phyloP scores from a whole-genome alignment of 2,888 invertebrate species.

The Drosophila colorata region DNA sequence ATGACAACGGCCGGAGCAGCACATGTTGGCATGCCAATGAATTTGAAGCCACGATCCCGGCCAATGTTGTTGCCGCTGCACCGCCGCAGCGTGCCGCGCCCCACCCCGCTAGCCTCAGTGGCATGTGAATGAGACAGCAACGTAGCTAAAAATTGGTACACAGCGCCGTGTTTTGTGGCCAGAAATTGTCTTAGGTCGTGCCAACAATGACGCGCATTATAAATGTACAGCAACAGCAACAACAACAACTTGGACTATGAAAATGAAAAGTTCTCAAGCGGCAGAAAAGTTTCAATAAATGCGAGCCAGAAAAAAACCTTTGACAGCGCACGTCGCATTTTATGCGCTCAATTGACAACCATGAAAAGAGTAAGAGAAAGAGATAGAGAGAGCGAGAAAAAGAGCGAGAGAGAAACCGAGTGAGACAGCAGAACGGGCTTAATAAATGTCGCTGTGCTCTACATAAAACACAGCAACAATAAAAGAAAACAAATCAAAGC shows the following conservation, averaged over 20 bases:
- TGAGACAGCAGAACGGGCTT: constrained; percentile 15
- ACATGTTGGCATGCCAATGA: constrained; percentile 71
- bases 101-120: constrained; percentile 55
- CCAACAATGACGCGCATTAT: constrained; percentile 71
- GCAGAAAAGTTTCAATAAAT: constrained; percentile 46
- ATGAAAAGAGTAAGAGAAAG: neutral
- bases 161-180: constrained; percentile 45
- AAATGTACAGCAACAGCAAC: constrained; percentile 46
- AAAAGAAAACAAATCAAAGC: constrained; percentile 28
- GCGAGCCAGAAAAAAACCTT: constrained; percentile 42
- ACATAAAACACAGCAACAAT: constrained; percentile 43
- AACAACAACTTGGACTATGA: constrained; percentile 55
- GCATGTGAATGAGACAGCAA: constrained; percentile 76
- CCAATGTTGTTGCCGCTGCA: constrained; percentile 18
- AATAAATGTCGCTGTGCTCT: constrained; percentile 47
- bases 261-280: constrained; percentile 76
- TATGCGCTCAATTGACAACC: constrained; percentile 25
- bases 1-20: constrained; percentile 58
- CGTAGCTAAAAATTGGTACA: constrained; percentile 56
- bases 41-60: constrained; percentile 56
- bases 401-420: neutral
- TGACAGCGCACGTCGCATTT: constrained; percentile 63
- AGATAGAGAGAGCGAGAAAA: neutral
- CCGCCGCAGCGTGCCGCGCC: neutral
- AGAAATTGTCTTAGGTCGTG: constrained; percentile 79